Base-by-base conservation (phyloP, 1,140 invertebrate species). In the Rhopalosiphum maidis region DNA sequence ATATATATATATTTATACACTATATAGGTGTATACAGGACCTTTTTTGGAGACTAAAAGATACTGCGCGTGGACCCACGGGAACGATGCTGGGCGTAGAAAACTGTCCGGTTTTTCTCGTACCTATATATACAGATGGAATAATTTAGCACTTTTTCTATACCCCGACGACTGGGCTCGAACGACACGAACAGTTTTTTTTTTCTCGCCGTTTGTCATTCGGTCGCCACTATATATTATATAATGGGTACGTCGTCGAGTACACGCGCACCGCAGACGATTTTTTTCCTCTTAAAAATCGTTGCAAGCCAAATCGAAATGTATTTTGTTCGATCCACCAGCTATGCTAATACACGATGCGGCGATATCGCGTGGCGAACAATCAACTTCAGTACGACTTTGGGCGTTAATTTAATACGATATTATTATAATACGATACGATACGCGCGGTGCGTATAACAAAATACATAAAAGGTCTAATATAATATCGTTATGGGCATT, bases 101-200 rank as follows among this genome's bases (percentile, higher is more conserved):
- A 83, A 83, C 6, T 41, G 82, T 83, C 82, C 6, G 35, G 35
- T 41, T 83, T 83, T 83, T 83, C 77, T 11, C 21, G 35, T 83
- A 83, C 4, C 55, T 86, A 46, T 86, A 68, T 86, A 43, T 18
- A 46, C 5, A 30, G 23, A n/a, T 15, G 25, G 85, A 87, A 87
- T 87, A 87, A 87, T 46, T 87, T 46, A 46, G 25, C 43, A 18
- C 23, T 46, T 87, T 87, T 87, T 87, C 30, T 41, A 8, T 23
- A 0, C 41, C 41, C 23, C 23, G 8, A 15, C 30, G 9, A 21
- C 37, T 30, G 30, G 55, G 2, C 43, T 30, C 41, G 15, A 87
- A 87, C 25, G 85, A 87, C 85, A 87, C 25, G 21, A 87, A 87
- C 85, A 87, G 41, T 46, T 46, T 41, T 77, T 77, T 77, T 77